A percentile compares a stretch with the other conserved stretches of the same genome.
Conservation (phyloP, 2,888 invertebrate species). For the Perdita meconis region DNA sequence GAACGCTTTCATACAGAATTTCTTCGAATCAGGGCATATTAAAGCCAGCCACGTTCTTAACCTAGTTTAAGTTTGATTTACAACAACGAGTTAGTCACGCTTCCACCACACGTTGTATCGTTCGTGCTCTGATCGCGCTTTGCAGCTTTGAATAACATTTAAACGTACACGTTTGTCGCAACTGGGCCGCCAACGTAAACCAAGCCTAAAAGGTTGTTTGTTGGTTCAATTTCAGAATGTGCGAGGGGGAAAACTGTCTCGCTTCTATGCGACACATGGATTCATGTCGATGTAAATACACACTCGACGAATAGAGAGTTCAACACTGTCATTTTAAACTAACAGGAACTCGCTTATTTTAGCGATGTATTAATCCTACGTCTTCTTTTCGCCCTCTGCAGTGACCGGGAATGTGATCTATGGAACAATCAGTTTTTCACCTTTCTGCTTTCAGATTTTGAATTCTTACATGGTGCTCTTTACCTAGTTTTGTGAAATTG, state of each 20-base stretch:
- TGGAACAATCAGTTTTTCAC: neutral
- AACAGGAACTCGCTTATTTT: neutral
- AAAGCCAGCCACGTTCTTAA: constrained; percentile 14
- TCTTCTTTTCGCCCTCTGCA: neutral
- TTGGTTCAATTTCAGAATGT: constrained; percentile 40
- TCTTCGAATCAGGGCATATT: constrained; percentile 25
- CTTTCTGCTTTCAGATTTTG: neutral
- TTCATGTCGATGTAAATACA: constrained; percentile 20
- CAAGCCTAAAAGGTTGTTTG: constrained; percentile 54
- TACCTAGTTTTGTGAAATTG: neutral
- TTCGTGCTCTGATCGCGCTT: constrained; percentile 47
- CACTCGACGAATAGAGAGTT: neutral
- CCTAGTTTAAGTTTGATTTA: constrained; percentile 38
- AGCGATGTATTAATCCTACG: neutral
- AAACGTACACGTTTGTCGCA: constrained; percentile 27
- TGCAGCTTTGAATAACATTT: constrained; percentile 54
- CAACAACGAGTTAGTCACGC: constrained; percentile 38
- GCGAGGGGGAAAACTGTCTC: constrained; percentile 25
- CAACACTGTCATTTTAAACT: neutral
- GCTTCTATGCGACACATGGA: constrained; percentile 19
- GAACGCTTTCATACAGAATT: neutral
- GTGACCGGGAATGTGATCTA: neutral
- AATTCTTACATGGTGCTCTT: too few species aligned
- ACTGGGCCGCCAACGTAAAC: constrained; percentile 50
- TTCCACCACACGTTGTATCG: constrained; percentile 39